These are phyloP conservation scores for Lordiphosa fenestrarum DNA, from an alignment of 2,888 invertebrate genomes.

Conservation along the genomic window DNA sequence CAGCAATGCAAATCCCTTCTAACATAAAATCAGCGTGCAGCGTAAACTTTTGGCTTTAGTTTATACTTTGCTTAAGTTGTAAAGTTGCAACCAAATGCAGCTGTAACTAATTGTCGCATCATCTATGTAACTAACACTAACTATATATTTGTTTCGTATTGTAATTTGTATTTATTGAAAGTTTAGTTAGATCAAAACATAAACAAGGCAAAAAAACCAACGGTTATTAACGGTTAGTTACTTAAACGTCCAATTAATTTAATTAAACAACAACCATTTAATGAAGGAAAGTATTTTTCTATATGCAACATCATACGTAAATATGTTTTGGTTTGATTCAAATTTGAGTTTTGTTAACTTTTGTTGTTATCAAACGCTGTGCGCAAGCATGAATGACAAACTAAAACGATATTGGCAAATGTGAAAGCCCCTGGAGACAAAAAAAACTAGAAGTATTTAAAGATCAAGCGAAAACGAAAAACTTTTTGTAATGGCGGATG, in stretches of 20 bases:
- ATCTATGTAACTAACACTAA: constrained; percentile 46
- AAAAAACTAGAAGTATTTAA: neutral
- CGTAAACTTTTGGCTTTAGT: constrained; percentile 83
- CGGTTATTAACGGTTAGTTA: constrained; percentile 78
- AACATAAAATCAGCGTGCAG: constrained; percentile 82
- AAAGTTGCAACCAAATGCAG: constrained; percentile 50
- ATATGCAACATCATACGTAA: constrained; percentile 11
- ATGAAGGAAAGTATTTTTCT: constrained; percentile 35
- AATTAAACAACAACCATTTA: constrained; percentile 54
- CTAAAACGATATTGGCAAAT: constrained; percentile 1
- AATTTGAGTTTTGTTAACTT: constrained; percentile 49
- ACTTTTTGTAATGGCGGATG: neutral
- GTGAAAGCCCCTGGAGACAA: too few species aligned
- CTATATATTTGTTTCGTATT: constrained; percentile 61
- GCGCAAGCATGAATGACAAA: constrained; percentile 51
- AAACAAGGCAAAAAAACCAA: constrained; percentile 24
- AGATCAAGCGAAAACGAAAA: constrained; percentile 17
- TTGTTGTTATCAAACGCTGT: constrained; percentile 66
- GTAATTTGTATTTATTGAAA: constrained; percentile 62
- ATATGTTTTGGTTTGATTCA: constrained; percentile 37
- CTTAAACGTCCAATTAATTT: constrained; percentile 79
- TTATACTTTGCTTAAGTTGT: constrained; percentile 83
- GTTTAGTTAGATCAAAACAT: constrained; percentile 56
- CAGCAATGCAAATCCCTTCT: constrained; percentile 83
- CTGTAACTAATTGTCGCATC: constrained; percentile 22